These are phyloP conservation scores for Lepus americanus DNA, from an alignment of 2,113 vertebrate species.

Conservation along the genomic window DNA sequence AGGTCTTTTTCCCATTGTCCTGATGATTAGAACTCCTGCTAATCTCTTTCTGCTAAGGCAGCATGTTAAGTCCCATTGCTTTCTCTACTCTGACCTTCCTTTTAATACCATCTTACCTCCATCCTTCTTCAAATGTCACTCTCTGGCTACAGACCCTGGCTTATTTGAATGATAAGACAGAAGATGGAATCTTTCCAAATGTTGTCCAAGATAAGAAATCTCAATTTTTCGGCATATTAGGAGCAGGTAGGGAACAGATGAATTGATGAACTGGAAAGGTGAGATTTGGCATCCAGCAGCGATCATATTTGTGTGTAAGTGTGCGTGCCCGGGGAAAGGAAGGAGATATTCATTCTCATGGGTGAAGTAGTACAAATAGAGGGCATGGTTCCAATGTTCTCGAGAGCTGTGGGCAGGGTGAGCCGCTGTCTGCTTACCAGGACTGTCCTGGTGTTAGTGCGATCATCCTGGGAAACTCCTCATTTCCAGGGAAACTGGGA, in stretches of 20 bases:
- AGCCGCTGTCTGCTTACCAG: rapidly evolving
- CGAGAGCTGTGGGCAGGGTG: background rate
- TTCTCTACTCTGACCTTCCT: too few species aligned
- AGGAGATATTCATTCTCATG: background rate
- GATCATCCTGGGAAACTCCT: background rate
- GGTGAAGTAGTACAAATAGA: background rate
- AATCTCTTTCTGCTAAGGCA: too few species aligned
- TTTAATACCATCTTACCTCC: too few species aligned
- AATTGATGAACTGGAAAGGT: rapidly evolving
- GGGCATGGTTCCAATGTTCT: too few species aligned
- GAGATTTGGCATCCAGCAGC: background rate
- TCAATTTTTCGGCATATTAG: background rate
- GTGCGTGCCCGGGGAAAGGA: background rate
- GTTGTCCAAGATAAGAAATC: background rate
- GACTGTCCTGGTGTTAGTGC: background rate
- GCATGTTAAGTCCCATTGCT: too few species aligned
- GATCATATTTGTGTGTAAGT: too few species aligned
- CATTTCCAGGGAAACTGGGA: background rate
- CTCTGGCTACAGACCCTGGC: background rate
- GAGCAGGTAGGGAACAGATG: background rate
- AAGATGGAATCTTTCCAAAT: background rate
- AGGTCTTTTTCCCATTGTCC: too few species aligned
- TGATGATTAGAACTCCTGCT: too few species aligned
- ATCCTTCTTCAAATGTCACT: background rate
- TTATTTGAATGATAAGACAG: background rate